Percentiles rank a stretch among this genome's conserved stretches.
Evolutionary conservation across 2,797 vertebrate species (phyloP).

Genomic region (Gallinago nigripennis): DNA sequence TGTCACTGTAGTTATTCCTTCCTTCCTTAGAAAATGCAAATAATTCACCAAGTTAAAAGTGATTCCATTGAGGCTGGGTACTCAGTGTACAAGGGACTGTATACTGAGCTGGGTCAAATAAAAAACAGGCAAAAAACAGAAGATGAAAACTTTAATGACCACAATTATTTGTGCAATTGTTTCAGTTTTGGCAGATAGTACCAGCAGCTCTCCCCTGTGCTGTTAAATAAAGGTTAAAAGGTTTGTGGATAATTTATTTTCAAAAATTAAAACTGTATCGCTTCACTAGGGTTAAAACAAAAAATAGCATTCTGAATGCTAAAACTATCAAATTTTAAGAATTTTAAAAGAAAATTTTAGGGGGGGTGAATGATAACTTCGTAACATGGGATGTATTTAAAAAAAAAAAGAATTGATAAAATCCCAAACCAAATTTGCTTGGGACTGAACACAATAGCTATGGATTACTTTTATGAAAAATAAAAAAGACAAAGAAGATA

Average conservation of each 20-base stretch:
- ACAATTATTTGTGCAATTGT: not conserved
- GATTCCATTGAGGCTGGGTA: not conserved
- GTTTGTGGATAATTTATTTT: not conserved
- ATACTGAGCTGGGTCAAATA: not conserved
- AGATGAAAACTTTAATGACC: not conserved
- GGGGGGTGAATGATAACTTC: not conserved
- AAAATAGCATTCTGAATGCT: not conserved
- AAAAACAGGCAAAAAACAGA: not conserved
- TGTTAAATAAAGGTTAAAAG: not conserved
- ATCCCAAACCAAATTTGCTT: not conserved
- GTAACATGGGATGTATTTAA: not conserved
- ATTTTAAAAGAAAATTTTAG: not conserved
- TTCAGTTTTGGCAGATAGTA: not conserved
- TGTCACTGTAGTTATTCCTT: not conserved
- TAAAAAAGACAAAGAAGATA: not conserved
- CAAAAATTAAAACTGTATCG: not conserved
- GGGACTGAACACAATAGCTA: not conserved
- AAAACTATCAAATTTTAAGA: not conserved
- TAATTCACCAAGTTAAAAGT: not conserved
- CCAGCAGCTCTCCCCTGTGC: not conserved
- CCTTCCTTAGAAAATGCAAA: not conserved
- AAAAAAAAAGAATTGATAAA: not conserved
- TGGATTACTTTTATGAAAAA: not conserved
- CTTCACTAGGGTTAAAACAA: not conserved
- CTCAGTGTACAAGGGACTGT: not conserved